Evolutionary conservation across 2,888 invertebrate genomes (phyloP), one percentile per base, ranked within the genome.

Genomic region (Clostera curtula): DNA sequence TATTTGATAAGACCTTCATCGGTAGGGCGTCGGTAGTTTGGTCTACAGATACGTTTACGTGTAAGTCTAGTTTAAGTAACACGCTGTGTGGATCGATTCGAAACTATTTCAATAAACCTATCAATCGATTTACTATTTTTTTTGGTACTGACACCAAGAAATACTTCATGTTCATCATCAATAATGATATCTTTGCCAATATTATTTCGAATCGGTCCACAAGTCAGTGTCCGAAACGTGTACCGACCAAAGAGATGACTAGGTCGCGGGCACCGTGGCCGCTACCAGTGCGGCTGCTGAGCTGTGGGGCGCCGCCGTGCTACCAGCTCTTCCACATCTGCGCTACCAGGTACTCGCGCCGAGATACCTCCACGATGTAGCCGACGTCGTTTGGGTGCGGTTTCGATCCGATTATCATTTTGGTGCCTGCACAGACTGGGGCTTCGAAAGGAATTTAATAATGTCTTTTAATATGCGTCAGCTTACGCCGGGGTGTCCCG

Each of bases 251-350:
- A n/a, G n/a, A n/a, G n/a, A n/a, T n/a, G 21, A 34, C 20, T 27
- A 27, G 24, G 36, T 24, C 25, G 38, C 14, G 12, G 6, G 29
- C 5, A 16, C 16, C 15, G 22, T 19, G 17, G 21, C 23, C 24
- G 27, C 24, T 25, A 27, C 17, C 18, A 42, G 42, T 47, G 45
- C 43, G 47, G 46, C 44, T 49, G 58, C 58, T 49, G 70, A 73
- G 63, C 59, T 73, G 62, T 75, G 75, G 76, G 64, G 59, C 41
- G 63, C 65, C 49, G 66, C 68, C 39, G 57, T 73, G 56, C 62
- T 74, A 61, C 73, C 72, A 39, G 48, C 71, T 40, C 57, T 74
- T 55, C 64, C 70, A 44, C 57, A 55, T 36, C 49, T 74, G 55
- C 63, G 76, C 49, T 75, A 74, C 56, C 76, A 74, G 76, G 75